These are phyloP conservation scores for Tipula confusa DNA, from an alignment of 2,888 invertebrate species.

Conservation along the genomic window DNA sequence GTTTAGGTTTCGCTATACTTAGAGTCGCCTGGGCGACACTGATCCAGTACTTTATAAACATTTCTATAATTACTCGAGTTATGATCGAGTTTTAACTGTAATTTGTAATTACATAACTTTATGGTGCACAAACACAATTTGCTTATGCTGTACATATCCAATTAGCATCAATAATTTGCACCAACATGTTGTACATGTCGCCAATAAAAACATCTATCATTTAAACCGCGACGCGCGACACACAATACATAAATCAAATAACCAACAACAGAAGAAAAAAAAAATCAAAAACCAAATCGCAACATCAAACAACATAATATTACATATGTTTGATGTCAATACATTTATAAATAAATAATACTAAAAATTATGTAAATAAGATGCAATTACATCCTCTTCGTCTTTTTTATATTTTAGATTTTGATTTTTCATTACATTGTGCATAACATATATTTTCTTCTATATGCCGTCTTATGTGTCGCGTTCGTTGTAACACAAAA, in stretches of 20 bases:
- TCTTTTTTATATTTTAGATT: not conserved
- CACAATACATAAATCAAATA: not conserved
- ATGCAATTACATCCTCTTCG: constrained; percentile 25
- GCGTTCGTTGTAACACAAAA: not conserved
- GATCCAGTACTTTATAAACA: no score
- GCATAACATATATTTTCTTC: no score
- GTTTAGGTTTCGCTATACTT: no score
- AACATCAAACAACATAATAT: not conserved
- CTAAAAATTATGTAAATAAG: constrained; percentile 25
- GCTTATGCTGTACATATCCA: not conserved
- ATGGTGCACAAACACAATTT: not conserved
- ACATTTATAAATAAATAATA: not conserved
- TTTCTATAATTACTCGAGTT: no score
- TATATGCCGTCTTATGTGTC: not conserved
- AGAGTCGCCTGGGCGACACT: no score
- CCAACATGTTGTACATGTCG: constrained; percentile 3
- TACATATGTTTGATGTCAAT: constrained; percentile 20
- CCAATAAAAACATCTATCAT: not conserved
- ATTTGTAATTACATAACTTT: no score
- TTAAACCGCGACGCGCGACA: not conserved
- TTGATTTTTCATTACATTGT: not conserved
- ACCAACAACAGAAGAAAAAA: not conserved
- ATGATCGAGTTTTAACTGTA: no score
- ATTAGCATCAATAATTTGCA: not conserved
- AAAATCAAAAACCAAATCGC: no score